Evolutionary conservation across 2,888 invertebrate species (phyloP).

Genomic region (Timema podura): DNA sequence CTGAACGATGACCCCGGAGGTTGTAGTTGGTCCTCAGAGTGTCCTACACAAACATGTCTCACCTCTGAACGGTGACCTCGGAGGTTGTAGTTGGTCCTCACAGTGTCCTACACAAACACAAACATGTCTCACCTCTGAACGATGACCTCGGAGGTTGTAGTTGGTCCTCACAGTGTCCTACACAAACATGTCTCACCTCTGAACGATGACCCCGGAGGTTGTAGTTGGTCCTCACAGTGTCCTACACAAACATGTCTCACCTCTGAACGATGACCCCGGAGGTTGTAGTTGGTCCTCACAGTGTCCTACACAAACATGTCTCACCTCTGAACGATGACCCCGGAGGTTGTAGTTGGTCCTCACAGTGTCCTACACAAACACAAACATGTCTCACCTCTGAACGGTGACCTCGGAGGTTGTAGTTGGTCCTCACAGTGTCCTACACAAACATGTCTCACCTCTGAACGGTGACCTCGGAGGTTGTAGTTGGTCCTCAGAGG

Average conservation of each 20-base stretch:
- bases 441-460: conserved; percentile 59
- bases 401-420: conserved; percentile 93
- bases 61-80: conserved; percentile 95
- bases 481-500: conserved; percentile 95
- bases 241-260: conserved; percentile 54
- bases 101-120: too few relatives aligned
- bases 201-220: conserved; percentile 95
- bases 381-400: conserved; percentile 69
- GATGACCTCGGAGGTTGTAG: conserved; percentile 94
- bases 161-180: conserved; percentile 92
- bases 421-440: conserved; percentile 93
- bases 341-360: conserved; percentile 95
- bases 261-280: conserved; percentile 93
- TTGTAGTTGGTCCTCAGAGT: conserved; percentile 94
- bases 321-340: conserved; percentile 93
- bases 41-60: conserved; percentile 43
- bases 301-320: conserved; percentile 36
- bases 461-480: conserved; percentile 91
- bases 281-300: conserved; percentile 93
- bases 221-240: conserved; percentile 93
- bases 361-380: too few relatives aligned
- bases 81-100: conserved; percentile 93
- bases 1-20: conserved; percentile 91
- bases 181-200: conserved; percentile 61
- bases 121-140: conserved; percentile 74